phyloP scores from a whole-genome alignment of 2,113 vertebrate species.

The Ranitomeya imitator region DNA sequence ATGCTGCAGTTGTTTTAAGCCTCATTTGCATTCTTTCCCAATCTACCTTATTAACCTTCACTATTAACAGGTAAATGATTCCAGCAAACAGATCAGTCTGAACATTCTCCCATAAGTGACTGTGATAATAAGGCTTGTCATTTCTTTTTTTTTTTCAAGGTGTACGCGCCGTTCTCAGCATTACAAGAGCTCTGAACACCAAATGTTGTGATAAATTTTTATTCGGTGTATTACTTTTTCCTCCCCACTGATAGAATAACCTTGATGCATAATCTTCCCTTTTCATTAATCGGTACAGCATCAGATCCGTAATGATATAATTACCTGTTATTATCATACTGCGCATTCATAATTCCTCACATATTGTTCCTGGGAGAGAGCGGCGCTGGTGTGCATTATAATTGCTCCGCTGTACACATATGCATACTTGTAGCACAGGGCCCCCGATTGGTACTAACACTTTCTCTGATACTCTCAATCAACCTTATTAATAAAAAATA shows the following conservation, averaged over 20 bases:
- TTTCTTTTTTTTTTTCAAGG: neutral
- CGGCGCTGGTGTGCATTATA: constrained; percentile 17
- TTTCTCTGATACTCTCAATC: constrained; percentile 11
- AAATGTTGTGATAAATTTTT: constrained; percentile 19
- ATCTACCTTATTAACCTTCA: constrained; percentile 54
- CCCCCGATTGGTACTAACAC: constrained; percentile 9
- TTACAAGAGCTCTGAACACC: constrained; percentile 7
- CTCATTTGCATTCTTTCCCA: constrained; percentile 48
- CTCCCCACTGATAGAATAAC: constrained; percentile 43
- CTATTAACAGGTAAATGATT: constrained; percentile 51
- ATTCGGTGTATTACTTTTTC: constrained; percentile 14
- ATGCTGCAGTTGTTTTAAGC: constrained; percentile 53
- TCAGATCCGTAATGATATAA: constrained; percentile 54
- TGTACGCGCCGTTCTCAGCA: neutral
- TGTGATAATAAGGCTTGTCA: constrained; percentile 35
- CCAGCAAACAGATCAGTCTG: constrained; percentile 30
- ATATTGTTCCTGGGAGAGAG: constrained; percentile 41
- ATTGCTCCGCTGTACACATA: constrained; percentile 4
- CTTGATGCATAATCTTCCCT: constrained; percentile 39
- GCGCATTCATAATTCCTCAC: constrained; percentile 33
- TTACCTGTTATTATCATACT: constrained; percentile 46
- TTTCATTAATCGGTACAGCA: constrained; percentile 27
- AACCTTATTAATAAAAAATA: neutral
- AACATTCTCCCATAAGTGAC: constrained; percentile 43
- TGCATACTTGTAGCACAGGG: neutral